Evolutionary conservation across 1,140 invertebrate species (phyloP).

Genomic region (Apis florea): DNA sequence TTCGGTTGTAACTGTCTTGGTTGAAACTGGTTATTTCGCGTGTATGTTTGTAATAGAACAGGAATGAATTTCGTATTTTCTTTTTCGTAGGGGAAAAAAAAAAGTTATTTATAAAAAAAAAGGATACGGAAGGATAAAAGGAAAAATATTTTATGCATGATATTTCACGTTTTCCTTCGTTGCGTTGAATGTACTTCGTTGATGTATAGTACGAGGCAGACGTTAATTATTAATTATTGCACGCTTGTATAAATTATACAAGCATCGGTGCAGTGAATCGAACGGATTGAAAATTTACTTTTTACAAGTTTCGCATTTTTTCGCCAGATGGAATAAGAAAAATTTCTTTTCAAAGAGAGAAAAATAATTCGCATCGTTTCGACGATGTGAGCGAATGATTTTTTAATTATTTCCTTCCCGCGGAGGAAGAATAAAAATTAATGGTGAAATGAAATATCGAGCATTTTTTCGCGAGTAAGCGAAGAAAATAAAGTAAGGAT

Average conservation of each 20-base stretch:
- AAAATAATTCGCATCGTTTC: not conserved
- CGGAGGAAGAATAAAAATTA: too few relatives aligned
- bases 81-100: too few relatives aligned
- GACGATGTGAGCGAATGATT: not conserved
- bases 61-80: too few relatives aligned
- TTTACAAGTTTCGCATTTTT: not conserved
- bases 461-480: too few relatives aligned
- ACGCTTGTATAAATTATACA: not conserved
- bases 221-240: slow-evolving; percentile 11
- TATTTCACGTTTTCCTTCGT: not conserved
- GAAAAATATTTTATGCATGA: too few relatives aligned
- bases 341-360: not conserved
- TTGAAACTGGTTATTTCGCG: too few relatives aligned
- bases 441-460: too few relatives aligned
- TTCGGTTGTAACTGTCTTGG: too few relatives aligned
- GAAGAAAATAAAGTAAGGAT: too few relatives aligned
- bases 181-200: not conserved
- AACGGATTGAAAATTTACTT: not conserved
- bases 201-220: not conserved
- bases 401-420: not conserved
- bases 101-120: too few relatives aligned
- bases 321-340: not conserved
- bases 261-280: not conserved
- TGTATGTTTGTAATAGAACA: too few relatives aligned
- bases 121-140: too few relatives aligned